A percentile compares a stretch with the other conserved stretches of the same genome.
Conservation (phyloP, 1,140 invertebrate genomes). For the Caenorhabditis remanei region DNA sequence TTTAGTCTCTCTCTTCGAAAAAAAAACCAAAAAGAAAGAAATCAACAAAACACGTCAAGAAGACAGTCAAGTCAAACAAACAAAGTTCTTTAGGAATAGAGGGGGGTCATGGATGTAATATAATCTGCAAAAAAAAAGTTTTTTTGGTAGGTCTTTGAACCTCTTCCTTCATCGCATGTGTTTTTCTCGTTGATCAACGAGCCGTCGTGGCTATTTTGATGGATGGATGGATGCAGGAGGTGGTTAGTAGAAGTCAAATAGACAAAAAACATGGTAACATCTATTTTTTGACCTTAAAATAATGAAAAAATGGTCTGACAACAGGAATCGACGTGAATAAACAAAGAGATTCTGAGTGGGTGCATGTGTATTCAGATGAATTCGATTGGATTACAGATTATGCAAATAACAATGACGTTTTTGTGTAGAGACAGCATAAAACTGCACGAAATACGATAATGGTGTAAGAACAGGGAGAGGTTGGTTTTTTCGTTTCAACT, state of each 20-base stretch:
- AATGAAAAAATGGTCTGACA: not conserved
- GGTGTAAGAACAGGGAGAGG: not conserved
- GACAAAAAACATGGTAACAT: too few relatives aligned
- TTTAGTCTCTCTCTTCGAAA: too few relatives aligned
- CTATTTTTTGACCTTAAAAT: not conserved
- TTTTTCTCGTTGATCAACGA: slow-evolving; percentile 31
- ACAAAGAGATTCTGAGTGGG: slow-evolving; percentile 23
- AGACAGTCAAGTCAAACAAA: not conserved
- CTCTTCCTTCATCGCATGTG: not conserved
- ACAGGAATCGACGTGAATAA: too few relatives aligned
- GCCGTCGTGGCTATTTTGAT: slow-evolving; percentile 23
- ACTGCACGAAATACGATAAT: not conserved
- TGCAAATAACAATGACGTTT: slow-evolving; percentile 29
- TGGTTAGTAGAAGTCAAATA: not conserved
- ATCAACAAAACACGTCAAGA: slow-evolving; percentile 33
- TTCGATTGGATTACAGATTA: slow-evolving; percentile 25
- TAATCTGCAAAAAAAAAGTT: slow-evolving; percentile 33
- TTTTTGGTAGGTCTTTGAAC: slow-evolving; percentile 47
- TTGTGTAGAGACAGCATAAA: too few relatives aligned
- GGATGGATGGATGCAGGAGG: not conserved
- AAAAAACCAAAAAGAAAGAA: not conserved
- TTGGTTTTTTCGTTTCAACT: too few relatives aligned
- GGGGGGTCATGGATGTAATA: not conserved
- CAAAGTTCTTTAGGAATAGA: not conserved
- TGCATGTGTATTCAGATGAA: slow-evolving; percentile 24